Conservation (phyloP, 2,113 vertebrate species). For the Crotalus viridis region DNA sequence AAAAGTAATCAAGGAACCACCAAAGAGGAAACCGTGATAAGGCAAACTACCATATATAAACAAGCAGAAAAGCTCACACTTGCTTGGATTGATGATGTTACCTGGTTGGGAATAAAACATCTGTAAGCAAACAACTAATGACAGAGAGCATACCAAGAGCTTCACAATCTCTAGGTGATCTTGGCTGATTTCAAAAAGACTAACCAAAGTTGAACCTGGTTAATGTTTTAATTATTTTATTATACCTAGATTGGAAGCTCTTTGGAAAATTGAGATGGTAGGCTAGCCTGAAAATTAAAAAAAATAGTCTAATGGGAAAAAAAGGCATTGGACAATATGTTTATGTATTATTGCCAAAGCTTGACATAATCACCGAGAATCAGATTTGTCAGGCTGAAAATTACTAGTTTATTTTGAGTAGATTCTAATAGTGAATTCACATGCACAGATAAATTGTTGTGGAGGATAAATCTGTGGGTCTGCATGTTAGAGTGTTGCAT, state of each 20-base stretch:
- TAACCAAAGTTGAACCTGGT: neutral
- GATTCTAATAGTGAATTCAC: neutral
- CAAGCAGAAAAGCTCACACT: neutral
- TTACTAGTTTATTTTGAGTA: neutral
- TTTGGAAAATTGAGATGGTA: neutral
- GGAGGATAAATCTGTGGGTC: neutral
- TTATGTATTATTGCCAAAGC: neutral
- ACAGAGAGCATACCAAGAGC: neutral
- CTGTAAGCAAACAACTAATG: neutral
- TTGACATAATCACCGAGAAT: neutral
- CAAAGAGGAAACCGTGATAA: neutral
- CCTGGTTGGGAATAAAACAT: neutral
- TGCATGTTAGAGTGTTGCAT: neutral
- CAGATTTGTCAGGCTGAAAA: neutral
- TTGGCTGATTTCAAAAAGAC: neutral
- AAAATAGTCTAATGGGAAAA: neutral
- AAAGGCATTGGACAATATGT: neutral
- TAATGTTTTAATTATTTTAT: neutral
- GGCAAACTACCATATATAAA: neutral
- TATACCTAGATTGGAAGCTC: neutral
- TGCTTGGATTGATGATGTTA: neutral
- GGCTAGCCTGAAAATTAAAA: neutral
- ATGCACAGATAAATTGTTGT: neutral
- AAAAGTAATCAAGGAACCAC: neutral
- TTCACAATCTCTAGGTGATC: neutral